These are phyloP conservation scores for Garra rufa DNA, from an alignment of 2,113 vertebrate genomes.

Conservation along the genomic window DNA sequence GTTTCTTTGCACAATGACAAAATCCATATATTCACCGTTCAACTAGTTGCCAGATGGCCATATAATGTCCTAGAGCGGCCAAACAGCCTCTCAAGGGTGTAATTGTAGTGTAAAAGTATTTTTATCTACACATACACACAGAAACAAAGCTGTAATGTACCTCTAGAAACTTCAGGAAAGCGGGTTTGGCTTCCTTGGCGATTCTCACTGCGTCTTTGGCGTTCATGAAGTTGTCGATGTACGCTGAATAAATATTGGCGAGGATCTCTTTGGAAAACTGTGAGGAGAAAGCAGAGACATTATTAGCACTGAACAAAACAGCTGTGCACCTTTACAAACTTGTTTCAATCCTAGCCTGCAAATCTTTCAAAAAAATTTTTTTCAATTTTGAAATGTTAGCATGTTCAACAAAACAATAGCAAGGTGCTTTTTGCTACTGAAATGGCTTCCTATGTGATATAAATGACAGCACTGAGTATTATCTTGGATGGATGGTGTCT, in stretches of 20 bases:
- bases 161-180: conserved; percentile 98
- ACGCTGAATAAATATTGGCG: conserved; percentile 95
- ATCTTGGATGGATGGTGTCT: neutral
- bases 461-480: neutral
- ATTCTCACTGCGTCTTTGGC: conserved; percentile 96
- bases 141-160: conserved; percentile 67
- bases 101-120: neutral
- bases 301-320: neutral
- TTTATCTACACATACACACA: neutral
- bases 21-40: conserved; percentile 4
- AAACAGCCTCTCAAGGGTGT: neutral
- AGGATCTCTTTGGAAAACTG: conserved; percentile 97
- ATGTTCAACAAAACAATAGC: neutral
- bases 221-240: conserved; percentile 98
- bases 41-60: neutral
- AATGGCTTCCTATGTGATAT: neutral
- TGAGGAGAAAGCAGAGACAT: neutral
- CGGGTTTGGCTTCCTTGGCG: conserved; percentile 93
- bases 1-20: too few relatives aligned
- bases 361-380: neutral
- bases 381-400: neutral
- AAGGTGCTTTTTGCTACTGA: neutral
- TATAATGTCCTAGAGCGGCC: neutral
- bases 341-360: neutral
- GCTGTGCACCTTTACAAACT: neutral